phyloP scores from a whole-genome alignment of 92 coral and sea anemone species.

The Parazoanthus darwini region DNA sequence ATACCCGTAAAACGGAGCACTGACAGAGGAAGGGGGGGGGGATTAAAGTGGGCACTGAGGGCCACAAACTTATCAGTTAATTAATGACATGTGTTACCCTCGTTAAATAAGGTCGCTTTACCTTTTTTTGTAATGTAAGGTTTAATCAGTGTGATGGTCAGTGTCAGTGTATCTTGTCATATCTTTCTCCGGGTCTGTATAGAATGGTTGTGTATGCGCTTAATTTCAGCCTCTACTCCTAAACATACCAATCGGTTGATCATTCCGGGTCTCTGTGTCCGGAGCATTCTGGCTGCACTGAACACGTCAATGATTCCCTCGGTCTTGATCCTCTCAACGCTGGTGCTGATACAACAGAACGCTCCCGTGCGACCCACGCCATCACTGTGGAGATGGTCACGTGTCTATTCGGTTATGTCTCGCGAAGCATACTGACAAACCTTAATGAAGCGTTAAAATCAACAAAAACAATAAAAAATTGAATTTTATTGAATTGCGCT shows the following conservation, averaged over 20 bases:
- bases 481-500: neutral
- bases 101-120: no score
- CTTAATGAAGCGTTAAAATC: neutral
- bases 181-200: neutral
- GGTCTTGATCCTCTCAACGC: slow-evolving; percentile 35
- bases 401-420: neutral
- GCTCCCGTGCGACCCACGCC: slow-evolving; percentile 50
- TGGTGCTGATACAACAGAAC: slow-evolving; percentile 36
- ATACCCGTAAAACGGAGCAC: no score
- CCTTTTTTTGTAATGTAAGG: no score
- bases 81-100: no score
- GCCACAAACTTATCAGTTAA: no score
- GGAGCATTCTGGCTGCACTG: slow-evolving; percentile 14
- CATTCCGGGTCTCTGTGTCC: slow-evolving; percentile 40
- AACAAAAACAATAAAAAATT: no score
- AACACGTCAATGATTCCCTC: slow-evolving; percentile 35
- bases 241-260: slow-evolving; percentile 19
- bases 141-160: no score
- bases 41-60: no score
- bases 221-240: neutral
- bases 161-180: neutral
- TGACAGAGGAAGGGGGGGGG: no score
- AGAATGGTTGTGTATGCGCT: neutral
- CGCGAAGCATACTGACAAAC: neutral
- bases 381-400: slow-evolving; percentile 21